A percentile compares a stretch with the other conserved stretches of the same genome.
Conservation (phyloP, 2,888 invertebrate species). For the Megamerina dolium region DNA sequence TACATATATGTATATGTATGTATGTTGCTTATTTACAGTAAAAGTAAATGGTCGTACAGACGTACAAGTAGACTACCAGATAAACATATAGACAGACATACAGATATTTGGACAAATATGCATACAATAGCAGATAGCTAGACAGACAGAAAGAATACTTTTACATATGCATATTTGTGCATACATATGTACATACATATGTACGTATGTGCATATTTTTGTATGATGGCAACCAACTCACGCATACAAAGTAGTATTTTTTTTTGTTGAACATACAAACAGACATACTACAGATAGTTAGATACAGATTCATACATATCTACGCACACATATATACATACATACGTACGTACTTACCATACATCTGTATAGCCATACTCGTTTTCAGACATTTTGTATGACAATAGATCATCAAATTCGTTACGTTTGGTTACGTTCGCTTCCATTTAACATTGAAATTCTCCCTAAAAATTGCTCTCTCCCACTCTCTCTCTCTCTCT, state of each 20-base stretch:
- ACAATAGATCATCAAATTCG: slow-evolving; percentile 50
- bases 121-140: no score
- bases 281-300: no score
- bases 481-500: no score
- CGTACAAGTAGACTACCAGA: slow-evolving; percentile 4
- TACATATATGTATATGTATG: not conserved
- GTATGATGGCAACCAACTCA: no score
- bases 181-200: slow-evolving; percentile 10
- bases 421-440: slow-evolving; percentile 36
- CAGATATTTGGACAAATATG: slow-evolving; percentile 8
- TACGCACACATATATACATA: slow-evolving; percentile 8
- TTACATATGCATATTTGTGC: no score
- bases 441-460: no score
- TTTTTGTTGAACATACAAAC: no score
- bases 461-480: no score
- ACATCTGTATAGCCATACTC: slow-evolving; percentile 16
- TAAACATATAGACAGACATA: slow-evolving; percentile 5
- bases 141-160: no score
- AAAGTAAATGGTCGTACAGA: slow-evolving; percentile 7
- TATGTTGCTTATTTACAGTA: not conserved
- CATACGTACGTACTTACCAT: slow-evolving; percentile 1
- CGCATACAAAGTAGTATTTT: slow-evolving; percentile 33
- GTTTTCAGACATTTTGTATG: slow-evolving; percentile 35
- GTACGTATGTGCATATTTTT: slow-evolving; percentile 9
- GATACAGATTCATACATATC: slow-evolving; percentile 6